These are phyloP conservation scores for Hymenopus coronatus DNA, from an alignment of 2,888 invertebrate genomes.

Conservation along the genomic window DNA sequence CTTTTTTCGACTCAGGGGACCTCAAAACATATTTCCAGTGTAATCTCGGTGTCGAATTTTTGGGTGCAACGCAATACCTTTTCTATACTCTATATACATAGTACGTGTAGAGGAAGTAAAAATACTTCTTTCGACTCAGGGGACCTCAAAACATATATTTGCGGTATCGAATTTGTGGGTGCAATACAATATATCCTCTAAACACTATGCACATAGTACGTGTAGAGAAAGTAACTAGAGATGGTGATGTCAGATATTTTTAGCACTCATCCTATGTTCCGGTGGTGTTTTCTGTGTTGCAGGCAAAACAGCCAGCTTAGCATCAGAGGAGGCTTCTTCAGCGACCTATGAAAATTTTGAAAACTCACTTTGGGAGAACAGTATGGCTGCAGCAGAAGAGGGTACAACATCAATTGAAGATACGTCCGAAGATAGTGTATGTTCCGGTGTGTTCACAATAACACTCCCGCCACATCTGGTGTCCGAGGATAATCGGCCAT, in stretches of 20 bases:
- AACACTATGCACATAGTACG: too few relatives aligned
- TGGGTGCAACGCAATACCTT: too few relatives aligned
- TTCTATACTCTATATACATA: too few relatives aligned
- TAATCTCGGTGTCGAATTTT: too few relatives aligned
- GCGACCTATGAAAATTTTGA: slow-evolving; percentile 36
- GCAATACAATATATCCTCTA: too few relatives aligned
- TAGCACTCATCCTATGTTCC: background rate
- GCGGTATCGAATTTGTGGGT: too few relatives aligned
- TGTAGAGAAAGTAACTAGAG: too few relatives aligned
- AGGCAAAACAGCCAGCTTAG: background rate
- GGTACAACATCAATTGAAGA: background rate
- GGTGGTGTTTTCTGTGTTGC: background rate
- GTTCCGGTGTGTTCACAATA: slow-evolving; percentile 4
- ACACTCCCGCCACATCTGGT: background rate
- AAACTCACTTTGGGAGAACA: slow-evolving; percentile 35
- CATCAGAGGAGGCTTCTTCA: slow-evolving; percentile 22
- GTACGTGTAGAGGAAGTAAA: too few relatives aligned
- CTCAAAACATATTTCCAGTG: too few relatives aligned
- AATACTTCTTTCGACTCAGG: too few relatives aligned
- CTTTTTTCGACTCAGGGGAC: too few relatives aligned
- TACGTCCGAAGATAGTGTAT: background rate
- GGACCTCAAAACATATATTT: too few relatives aligned
- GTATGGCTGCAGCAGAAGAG: background rate
- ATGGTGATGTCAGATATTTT: background rate
- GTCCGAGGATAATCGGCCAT: background rate